Evolutionary conservation across 1,140 invertebrate species (phyloP), one percentile per base, ranked within the genome.

Genomic region (Lethocerus indicus): DNA sequence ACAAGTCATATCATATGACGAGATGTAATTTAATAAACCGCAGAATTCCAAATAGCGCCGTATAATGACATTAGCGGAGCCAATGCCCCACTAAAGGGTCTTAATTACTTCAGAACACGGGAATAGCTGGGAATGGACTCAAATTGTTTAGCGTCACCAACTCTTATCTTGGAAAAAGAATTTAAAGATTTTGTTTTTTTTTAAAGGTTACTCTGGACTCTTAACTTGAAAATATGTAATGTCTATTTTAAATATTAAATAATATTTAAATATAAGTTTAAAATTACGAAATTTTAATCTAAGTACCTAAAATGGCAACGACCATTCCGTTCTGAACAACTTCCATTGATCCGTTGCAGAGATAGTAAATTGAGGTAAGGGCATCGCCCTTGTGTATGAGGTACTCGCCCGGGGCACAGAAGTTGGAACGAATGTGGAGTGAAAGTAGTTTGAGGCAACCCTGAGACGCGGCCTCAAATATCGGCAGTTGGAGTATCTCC

Each of bases 331-430:
- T 87, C 64, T 95, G 92, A 51, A 98, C 83, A 29, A 98, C 93
- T 69, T 98, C 94, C 81, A 98, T 97, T 4, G 91, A 96, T 3
- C 94, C 95, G 58, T 94, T 92, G 64, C 88, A 94, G 28, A 96
- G 78, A 63, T 94, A 94, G 68, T 96, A 95, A 56, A 98, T 86
- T 57, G 91, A 93, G 35, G 87, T 85, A 1, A 98, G 74, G 1
- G 94, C 91, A 63, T 98, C 95, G 20, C 94, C 93, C 67, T 88
- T 86, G 67, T 98, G 93, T 18, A 98, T 85, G 13, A 98, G 72
- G 62, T 87, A 97, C 66, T 98, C 94, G 28, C 93, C 94, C 2
- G 94, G 95, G 46, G 94, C 79, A 69, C 92, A 89, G 71, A 97
- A 84, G 71, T 96, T 83, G 66, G 81, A 51, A n/a, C 42, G 26